Base-by-base conservation (phyloP, 2,888 invertebrate species). In the Drosophila meridionalis region DNA sequence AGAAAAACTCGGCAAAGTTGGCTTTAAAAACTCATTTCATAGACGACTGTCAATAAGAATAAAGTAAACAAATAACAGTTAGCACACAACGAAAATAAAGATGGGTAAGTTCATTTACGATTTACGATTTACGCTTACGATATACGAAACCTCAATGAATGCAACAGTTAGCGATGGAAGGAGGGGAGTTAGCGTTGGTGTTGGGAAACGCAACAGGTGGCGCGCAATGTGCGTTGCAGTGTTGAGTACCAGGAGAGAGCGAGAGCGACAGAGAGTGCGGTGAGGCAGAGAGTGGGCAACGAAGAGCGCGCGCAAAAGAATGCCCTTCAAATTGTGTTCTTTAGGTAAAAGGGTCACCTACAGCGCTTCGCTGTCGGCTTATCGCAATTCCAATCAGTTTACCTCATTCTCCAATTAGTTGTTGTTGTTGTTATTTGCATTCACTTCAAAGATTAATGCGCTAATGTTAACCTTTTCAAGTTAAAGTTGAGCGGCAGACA, bases 261-360 rank as follows among this genome's bases (percentile, higher is more conserved):
- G 45, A 47, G 14, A 30, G n/a, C 2, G n/a, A 32, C 30, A 14
- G 42, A 53, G 40, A 32, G 32, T 12, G 9, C 2, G 40, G 42
- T n/a, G 42, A n/a, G 7, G 0, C 20, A 52, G 52, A 12, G 32
- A 34, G 9, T n/a, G 7, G 48, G 3, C 30, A 26, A 48, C 38
- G 6, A 26, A 52, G 47, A 12, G 40, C 20, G 53, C 53, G 42
- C 42, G 26, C 26, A 26, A 52, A 53, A 58, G 73, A 36, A 71
- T 61, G 89, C 83, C 83, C 89, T 84, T 89, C 85, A 84, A 84
- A 85, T 67, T 65, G 61, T 48, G 59, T 74, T 86, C 70, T 76
- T 76, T 82, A 64, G 40, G 60, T 53, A 32, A 71, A 69, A 73
- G 86, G 84, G 90, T 84, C 84, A 84, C 90, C 84, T 89, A 85